Conservation (phyloP, 2,797 vertebrate genomes). For the Microctenopoma steveboyesi region DNA sequence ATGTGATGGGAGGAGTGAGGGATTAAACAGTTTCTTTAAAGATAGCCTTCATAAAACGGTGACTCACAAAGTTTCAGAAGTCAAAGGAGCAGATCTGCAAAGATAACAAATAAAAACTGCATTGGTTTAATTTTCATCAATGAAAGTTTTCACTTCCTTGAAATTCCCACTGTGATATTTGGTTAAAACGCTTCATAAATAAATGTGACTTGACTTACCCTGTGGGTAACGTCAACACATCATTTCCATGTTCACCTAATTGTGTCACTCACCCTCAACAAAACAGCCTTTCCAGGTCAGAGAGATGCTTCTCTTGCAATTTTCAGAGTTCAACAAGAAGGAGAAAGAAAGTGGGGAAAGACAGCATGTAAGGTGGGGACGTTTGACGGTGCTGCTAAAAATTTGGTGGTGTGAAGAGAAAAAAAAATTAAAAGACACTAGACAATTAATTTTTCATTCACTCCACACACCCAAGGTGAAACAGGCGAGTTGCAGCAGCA, state of each 20-base stretch:
- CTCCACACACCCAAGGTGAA: conserved; percentile 77
- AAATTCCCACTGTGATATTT: conserved; percentile 17
- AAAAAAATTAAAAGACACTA: conserved; percentile 69
- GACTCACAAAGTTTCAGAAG: neutral
- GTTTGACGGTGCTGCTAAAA: conserved; percentile 57
- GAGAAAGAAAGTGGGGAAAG: conserved; percentile 10
- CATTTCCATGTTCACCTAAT: conserved; percentile 73
- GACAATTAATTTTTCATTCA: conserved; percentile 79
- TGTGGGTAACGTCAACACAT: conserved; percentile 42
- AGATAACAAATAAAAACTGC: neutral
- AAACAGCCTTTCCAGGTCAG: conserved; percentile 72
- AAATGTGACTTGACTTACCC: conserved; percentile 51
- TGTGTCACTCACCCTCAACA: conserved; percentile 72
- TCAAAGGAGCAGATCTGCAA: conserved; percentile 7
- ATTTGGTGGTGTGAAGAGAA: conserved; percentile 59
- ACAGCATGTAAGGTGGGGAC: conserved; percentile 52
- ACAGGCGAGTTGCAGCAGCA: conserved; percentile 63
- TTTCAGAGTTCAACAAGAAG: conserved; percentile 60
- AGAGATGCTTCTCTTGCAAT: conserved; percentile 62
- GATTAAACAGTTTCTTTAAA: neutral
- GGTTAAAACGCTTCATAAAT: conserved; percentile 55
- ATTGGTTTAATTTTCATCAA: conserved; percentile 17
- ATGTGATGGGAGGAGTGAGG: neutral
- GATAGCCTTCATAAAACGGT: neutral
- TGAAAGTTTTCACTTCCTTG: conserved; percentile 7